These are phyloP conservation scores for Muricea muricata DNA, from an alignment of 92 coral and sea anemone genomes.

Conservation along the genomic window DNA sequence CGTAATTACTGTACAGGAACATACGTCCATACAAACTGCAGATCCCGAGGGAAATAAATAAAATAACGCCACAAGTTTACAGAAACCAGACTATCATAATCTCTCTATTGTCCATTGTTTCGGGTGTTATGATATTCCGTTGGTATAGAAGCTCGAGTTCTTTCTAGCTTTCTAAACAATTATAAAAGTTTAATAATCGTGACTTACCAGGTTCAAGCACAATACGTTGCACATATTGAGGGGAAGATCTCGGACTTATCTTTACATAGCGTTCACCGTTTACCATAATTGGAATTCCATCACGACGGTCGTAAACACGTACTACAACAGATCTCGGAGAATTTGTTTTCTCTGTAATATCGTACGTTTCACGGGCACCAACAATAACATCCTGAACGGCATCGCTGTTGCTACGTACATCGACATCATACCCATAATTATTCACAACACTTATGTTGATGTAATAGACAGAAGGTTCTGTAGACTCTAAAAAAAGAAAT, in stretches of 20 bases:
- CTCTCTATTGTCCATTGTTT: too few species aligned
- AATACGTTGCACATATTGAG: background rate
- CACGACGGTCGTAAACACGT: slow-evolving; percentile 7
- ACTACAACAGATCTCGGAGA: background rate
- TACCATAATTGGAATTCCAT: slow-evolving; percentile 10
- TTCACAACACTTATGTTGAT: background rate
- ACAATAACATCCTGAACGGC: background rate
- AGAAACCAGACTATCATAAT: too few species aligned
- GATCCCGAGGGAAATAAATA: too few species aligned
- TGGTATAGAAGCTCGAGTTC: too few species aligned
- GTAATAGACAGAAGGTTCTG: background rate
- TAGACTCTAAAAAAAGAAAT: background rate
- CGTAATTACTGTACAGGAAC: too few species aligned
- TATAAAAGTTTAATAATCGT: too few species aligned
- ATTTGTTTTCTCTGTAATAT: background rate
- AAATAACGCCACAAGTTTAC: too few species aligned
- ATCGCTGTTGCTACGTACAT: background rate
- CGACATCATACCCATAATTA: slow-evolving; percentile 8
- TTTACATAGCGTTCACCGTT: background rate
- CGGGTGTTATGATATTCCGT: too few species aligned
- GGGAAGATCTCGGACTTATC: background rate
- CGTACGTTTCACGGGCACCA: too few species aligned
- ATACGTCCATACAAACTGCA: too few species aligned
- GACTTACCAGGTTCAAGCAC: background rate
- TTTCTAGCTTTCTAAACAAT: too few species aligned